These are phyloP conservation scores for Peromyscus nudipes DNA, from an alignment of 2,797 vertebrate genomes.

Conservation along the genomic window DNA sequence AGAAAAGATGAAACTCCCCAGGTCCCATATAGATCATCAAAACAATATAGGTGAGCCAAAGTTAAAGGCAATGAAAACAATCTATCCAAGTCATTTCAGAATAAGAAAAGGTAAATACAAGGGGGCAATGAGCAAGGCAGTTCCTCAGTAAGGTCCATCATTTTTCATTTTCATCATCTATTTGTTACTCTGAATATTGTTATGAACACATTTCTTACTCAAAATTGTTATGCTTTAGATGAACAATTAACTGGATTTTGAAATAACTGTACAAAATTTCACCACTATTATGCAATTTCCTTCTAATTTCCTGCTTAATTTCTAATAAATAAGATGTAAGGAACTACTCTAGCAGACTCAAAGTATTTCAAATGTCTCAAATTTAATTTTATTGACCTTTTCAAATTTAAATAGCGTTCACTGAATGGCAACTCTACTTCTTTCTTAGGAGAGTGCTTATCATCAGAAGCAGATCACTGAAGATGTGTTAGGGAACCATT, in stretches of 20 bases:
- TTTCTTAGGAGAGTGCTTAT: background rate
- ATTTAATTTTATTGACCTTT: conserved; percentile 59
- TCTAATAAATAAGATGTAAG: background rate
- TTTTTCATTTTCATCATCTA: background rate
- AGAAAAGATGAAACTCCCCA: background rate
- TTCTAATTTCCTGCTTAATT: conserved; percentile 46
- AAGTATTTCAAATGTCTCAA: conserved; percentile 45
- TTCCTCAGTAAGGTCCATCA: background rate
- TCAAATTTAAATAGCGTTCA: conserved; percentile 41
- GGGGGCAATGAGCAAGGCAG: no score
- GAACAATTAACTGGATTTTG: conserved; percentile 52
- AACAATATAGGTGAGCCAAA: no score
- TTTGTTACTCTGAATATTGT: conserved; percentile 6
- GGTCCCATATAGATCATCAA: background rate
- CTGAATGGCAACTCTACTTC: conserved; percentile 34
- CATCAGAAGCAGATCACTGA: background rate
- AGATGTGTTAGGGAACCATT: background rate
- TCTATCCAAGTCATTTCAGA: background rate
- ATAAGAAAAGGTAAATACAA: background rate
- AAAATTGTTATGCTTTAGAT: conserved; percentile 39
- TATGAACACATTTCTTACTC: conserved; percentile 38
- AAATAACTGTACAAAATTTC: conserved; percentile 36
- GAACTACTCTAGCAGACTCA: conserved; percentile 5
- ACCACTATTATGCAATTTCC: background rate
- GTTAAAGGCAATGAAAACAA: background rate